A percentile compares a stretch with the other conserved stretches of the same genome.
Evolutionary conservation across 2,888 invertebrate genomes (phyloP).

Genomic region (Hipparchia semele): DNA sequence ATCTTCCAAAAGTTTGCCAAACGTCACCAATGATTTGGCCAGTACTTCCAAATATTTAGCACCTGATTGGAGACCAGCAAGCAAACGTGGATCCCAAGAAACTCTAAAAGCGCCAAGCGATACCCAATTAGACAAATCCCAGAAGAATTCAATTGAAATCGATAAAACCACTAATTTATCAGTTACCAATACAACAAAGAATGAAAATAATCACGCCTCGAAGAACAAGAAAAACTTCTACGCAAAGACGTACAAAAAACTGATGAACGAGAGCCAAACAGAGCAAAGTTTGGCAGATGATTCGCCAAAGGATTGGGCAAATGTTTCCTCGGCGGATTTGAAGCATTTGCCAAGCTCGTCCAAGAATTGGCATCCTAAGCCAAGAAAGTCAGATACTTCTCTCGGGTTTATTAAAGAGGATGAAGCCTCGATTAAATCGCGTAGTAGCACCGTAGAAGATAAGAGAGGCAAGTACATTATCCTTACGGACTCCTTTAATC

Average conservation of each 20-base stretch:
- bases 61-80: background rate
- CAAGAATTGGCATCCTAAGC: constrained; percentile 4
- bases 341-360: constrained; percentile 24
- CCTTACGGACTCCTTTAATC: too few relatives aligned
- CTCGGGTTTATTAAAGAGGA: background rate
- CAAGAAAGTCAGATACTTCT: background rate
- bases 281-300: constrained; percentile 1
- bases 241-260: constrained; percentile 31
- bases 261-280: constrained; percentile 16
- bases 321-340: constrained; percentile 3
- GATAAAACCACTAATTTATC: constrained; percentile 3
- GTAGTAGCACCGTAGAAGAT: constrained; percentile 10
- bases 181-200: background rate
- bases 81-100: constrained; percentile 22
- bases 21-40: constrained; percentile 17
- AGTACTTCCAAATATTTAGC: constrained; percentile 25
- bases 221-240: constrained; percentile 30
- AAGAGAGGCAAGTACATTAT: constrained; percentile 23
- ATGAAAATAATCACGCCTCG: background rate
- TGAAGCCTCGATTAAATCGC: background rate
- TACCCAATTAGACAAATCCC: background rate
- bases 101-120: constrained; percentile 14
- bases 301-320: background rate
- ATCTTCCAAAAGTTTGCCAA: constrained; percentile 24
- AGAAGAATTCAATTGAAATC: background rate